Base-by-base conservation (phyloP, 2,113 vertebrate genomes). In the Tragelaphus imberbis region DNA sequence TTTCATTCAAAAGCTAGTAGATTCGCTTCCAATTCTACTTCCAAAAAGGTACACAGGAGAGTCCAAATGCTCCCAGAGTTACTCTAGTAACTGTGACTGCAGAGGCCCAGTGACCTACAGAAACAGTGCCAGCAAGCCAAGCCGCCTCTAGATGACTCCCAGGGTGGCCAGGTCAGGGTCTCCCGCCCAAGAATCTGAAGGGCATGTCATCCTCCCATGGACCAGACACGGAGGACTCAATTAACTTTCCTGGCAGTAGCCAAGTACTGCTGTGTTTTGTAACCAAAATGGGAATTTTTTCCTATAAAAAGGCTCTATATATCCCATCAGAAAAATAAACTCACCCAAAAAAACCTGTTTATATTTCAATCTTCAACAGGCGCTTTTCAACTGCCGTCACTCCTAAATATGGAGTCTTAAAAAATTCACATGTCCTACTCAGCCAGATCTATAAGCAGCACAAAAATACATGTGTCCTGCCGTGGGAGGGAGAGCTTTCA, bases 241-340 rank as follows among this genome's bases (percentile, higher is more conserved):
- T n/a, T 88, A 49, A n/a, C 40, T 71, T 86, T 55, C 44, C 30
- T 51, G 84, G 90, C 86, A 91, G 61, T 47, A 97, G 93, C 55
- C 65, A 94, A 65, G 33, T 53, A n/a, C 79, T 79, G 33, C 56
- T 86, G 93, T 92, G 95, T 65, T 90, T 88, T 82, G 47, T 85
- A 82, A 96, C 95, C 95, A 93, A 94, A 96, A 97, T 2, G 51
- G 65, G 36, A 84, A 84, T 51, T 23, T 0, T 77, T 40, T 75
- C 49, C 97, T 82, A 93, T 94, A 97, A 96, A 95, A 96, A 93
- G 55, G 88, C 36, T 86, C 49, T 28, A 80, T 13, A n/a, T 65
- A 36, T 36, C 93, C 55, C 79, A 94, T 90, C 40, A 91, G 92
- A 90, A 95, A 97, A 96, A 94, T 55, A 82, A 92, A 97, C 68